A percentile compares a stretch with the other conserved stretches of the same genome.
Conservation (phyloP, 2,113 vertebrate genomes). For the Condylura cristata region DNA sequence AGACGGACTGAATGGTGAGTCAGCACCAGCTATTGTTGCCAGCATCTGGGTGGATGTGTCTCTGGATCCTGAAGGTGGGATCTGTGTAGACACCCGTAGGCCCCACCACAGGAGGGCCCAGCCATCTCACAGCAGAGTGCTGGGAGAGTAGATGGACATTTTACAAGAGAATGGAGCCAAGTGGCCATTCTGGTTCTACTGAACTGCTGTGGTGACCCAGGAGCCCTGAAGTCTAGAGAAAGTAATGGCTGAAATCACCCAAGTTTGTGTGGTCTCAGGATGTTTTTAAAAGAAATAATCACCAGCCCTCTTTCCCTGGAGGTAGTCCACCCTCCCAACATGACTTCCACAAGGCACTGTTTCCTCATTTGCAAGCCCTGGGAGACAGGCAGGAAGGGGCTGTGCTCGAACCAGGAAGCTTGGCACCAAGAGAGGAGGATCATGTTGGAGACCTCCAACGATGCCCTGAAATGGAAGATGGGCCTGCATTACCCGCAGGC, state of each 20-base stretch:
- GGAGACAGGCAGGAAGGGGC: background rate
- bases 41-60: background rate
- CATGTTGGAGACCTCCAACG: background rate
- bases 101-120: background rate
- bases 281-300: slow-evolving; percentile 27
- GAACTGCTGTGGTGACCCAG: background rate
- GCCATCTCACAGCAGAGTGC: background rate
- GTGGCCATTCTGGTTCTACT: background rate
- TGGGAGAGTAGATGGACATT: background rate
- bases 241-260: background rate
- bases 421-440: background rate
- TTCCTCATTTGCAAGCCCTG: slow-evolving; percentile 34
- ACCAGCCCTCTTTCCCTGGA: background rate
- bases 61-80: background rate
- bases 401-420: background rate
- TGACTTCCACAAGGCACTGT: background rate
- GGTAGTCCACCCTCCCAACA: background rate
- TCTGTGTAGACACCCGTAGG: background rate
- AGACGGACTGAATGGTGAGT: background rate
- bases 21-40: background rate
- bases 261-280: slow-evolving; percentile 59
- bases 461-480: background rate
- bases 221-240: slow-evolving; percentile 33
- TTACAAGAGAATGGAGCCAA: background rate
- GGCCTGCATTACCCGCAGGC: background rate